A percentile compares a stretch with the other conserved stretches of the same genome.
Evolutionary conservation across 2,113 vertebrate genomes (phyloP).

Genomic region (Heterocephalus glaber): DNA sequence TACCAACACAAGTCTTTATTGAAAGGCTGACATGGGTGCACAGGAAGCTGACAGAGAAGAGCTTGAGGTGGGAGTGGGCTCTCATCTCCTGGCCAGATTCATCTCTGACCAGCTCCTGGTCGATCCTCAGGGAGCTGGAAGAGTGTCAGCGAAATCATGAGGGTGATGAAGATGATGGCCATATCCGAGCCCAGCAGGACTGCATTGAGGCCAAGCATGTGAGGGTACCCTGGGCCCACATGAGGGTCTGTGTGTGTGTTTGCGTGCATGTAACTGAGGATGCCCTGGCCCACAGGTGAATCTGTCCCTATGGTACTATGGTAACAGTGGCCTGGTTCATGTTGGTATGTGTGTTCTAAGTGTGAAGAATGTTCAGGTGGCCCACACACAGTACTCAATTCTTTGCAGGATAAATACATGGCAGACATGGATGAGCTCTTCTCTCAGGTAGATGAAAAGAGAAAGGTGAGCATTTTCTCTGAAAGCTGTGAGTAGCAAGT

Average conservation of each 20-base stretch:
- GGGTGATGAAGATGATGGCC: slow-evolving; percentile 90
- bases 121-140: slow-evolving; percentile 90
- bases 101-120: not conserved
- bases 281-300: not conserved
- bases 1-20: slow-evolving; percentile 61
- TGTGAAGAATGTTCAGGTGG: not conserved
- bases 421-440: slow-evolving; percentile 99
- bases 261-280: not conserved
- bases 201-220: slow-evolving; percentile 95
- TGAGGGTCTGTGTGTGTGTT: not conserved
- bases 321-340: not conserved
- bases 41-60: too few relatives aligned
- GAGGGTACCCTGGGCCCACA: slow-evolving; percentile 71
- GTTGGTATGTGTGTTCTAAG: not conserved
- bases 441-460: slow-evolving; percentile 98
- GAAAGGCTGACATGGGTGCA: not conserved
- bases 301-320: not conserved
- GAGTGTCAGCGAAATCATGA: slow-evolving; percentile 91
- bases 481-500: not conserved
- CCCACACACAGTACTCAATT: slow-evolving; percentile 31
- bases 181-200: slow-evolving; percentile 89
- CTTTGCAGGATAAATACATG: slow-evolving; percentile 93
- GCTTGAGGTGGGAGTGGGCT: too few relatives aligned
- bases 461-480: slow-evolving; percentile 91
- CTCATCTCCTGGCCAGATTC: not conserved